These are phyloP conservation scores for Papilio protenor DNA, from an alignment of 2,888 invertebrate species.

Conservation along the genomic window DNA sequence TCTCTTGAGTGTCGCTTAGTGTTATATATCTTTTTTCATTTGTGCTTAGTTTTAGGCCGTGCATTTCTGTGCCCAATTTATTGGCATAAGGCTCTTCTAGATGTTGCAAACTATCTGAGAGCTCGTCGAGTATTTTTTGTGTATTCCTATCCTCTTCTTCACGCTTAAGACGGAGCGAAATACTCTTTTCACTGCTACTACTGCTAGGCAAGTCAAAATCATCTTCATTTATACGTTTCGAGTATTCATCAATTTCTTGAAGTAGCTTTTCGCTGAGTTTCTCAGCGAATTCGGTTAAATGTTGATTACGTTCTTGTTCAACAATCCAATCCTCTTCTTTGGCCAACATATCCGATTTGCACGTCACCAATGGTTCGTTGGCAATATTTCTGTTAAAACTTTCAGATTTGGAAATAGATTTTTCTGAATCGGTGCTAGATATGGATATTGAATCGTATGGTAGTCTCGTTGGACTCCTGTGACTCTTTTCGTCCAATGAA, in stretches of 20 bases:
- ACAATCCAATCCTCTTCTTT: conserved; percentile 84
- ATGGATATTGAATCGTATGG: conserved; percentile 81
- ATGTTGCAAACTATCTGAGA: conserved; percentile 81
- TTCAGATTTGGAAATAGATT: conserved; percentile 81
- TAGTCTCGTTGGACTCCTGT: conserved; percentile 77
- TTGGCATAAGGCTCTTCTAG: conserved; percentile 86
- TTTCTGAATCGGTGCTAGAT: conserved; percentile 81
- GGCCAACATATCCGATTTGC: conserved; percentile 78
- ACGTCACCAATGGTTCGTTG: conserved; percentile 81
- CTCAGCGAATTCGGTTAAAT: conserved; percentile 91
- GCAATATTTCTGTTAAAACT: conserved; percentile 79
- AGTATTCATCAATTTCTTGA: conserved; percentile 89
- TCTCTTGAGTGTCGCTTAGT: conserved; percentile 80
- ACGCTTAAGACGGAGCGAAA: conserved; percentile 78
- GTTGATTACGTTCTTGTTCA: conserved; percentile 86
- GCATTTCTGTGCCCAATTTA: conserved; percentile 84
- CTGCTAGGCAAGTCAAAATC: conserved; percentile 81
- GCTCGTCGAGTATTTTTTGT: conserved; percentile 77
- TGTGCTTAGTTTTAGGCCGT: conserved; percentile 83
- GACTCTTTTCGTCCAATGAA: conserved; percentile 79
- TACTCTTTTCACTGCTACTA: conserved; percentile 81
- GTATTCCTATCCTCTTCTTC: conserved; percentile 80
- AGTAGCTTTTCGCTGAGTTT: conserved; percentile 92
- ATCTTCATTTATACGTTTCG: conserved; percentile 81
- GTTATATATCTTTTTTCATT: conserved; percentile 85